Base-by-base conservation (phyloP, 2,113 vertebrate genomes). In the Calidris pugnax region DNA sequence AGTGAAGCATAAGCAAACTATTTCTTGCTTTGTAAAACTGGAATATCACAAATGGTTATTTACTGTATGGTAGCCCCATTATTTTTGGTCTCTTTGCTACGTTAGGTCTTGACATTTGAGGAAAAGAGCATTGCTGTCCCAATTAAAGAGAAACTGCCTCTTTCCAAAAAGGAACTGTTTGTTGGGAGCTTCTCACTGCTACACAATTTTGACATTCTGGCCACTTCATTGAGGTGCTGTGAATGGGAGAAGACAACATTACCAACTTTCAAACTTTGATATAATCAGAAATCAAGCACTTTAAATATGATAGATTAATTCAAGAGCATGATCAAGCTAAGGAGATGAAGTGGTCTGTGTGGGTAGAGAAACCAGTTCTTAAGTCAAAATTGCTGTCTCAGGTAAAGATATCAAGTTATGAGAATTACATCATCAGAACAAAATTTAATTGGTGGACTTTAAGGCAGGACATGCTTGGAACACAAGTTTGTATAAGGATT, bases 1-100 rank as follows among this genome's bases (percentile, higher is more conserved):
- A 96, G 87, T 80, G 89, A 97, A 96, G 92, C 74, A 96, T 48
- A 94, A 92, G 79, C 48, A 91, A 95, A 97, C 76, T 91, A 97
- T 95, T 97, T 97, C 88, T 97, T 93, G 90, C 78, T 97, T 87
- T 95, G 80, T 89, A 85, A 95, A 95, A 89, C 39, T 73, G 62
- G 82, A 96, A 75, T 88, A 95, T 95, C 87, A 87, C 50, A 85
- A 41, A 71, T 8, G 7, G 45, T 90, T 92, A 97, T 91, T 97
- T 97, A 96, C 87, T 91, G 75, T 77, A 85, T 27, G 48, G 53
- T 47, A 94, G 55, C 39, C 73, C 55, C 45, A 72, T 92, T 96
- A 93, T 84, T 96, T 95, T 94, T 87, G 8, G 28, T 72, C 85
- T 48, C 59, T 30, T 97, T 57, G 69, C 82, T 60, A 5, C 76